Evolutionary conservation across 2,888 invertebrate genomes (phyloP).

Genomic region (Callinectes sapidus): DNA sequence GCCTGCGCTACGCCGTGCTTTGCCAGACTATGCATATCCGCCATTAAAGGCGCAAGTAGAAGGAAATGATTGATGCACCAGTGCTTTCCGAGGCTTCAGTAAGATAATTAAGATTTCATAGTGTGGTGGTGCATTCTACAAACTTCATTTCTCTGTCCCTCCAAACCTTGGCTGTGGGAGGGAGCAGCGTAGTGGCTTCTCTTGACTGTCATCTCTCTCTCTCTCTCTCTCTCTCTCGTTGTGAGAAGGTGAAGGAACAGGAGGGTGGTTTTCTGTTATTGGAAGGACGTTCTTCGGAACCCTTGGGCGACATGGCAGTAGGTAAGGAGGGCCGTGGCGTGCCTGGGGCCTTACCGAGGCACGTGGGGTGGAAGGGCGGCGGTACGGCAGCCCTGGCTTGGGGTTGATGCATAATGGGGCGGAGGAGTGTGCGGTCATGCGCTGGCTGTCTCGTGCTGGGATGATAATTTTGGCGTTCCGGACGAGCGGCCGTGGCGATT

Average conservation of each 20-base stretch:
- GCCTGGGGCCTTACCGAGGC: not conserved
- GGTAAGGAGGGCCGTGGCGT: not conserved
- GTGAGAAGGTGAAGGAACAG: not conserved
- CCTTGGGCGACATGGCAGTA: constrained; percentile 9
- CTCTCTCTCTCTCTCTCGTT: not conserved
- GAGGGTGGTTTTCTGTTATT: not conserved
- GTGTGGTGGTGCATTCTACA: not conserved
- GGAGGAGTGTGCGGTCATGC: constrained; percentile 42
- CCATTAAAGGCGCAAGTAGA: not conserved
- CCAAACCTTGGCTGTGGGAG: not conserved
- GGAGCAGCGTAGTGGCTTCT: not conserved
- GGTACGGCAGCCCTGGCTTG: not conserved
- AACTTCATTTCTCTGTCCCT: not conserved
- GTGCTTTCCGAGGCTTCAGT: not conserved
- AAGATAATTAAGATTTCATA: not conserved
- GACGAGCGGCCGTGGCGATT: constrained; percentile 36
- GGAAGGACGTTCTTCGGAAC: not conserved
- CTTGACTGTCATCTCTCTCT: not conserved
- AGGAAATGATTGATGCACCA: not conserved
- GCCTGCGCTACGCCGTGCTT: too few relatives aligned
- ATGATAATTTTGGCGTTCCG: constrained; percentile 61
- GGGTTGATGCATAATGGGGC: constrained; percentile 18
- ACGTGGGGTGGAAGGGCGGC: not conserved
- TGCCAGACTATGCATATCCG: not conserved
- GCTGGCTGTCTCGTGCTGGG: constrained; percentile 56